Evolutionary conservation across 2,113 vertebrate genomes (phyloP).

Genomic region (Gallinago undulata): DNA sequence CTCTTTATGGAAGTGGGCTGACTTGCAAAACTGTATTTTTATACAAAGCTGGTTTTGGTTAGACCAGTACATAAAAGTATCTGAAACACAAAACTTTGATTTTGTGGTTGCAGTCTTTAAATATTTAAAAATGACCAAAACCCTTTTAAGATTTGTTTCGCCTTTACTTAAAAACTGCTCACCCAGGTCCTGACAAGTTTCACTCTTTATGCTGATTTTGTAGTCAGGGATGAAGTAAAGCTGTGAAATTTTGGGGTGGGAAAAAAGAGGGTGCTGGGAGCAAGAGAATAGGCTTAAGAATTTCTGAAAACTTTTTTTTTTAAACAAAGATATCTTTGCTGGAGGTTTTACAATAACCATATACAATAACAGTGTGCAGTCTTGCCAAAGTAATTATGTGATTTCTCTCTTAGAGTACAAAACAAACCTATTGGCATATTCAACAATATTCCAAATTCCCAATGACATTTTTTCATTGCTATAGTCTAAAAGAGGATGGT

Average conservation of each 20-base stretch:
- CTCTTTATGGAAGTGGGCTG: conserved; percentile 53
- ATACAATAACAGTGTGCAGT: background rate
- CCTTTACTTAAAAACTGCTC: background rate
- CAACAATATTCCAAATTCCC: background rate
- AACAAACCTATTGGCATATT: background rate
- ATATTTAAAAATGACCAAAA: conserved; percentile 50
- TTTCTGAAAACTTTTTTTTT: background rate
- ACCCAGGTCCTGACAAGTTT: background rate
- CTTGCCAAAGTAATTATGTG: background rate
- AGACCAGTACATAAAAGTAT: conserved; percentile 62
- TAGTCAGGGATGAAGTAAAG: background rate
- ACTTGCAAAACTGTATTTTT: conserved; percentile 70
- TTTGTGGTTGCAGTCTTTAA: conserved; percentile 65
- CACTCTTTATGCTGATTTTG: background rate
- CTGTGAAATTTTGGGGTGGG: background rate
- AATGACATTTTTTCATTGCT: background rate
- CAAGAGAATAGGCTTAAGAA: background rate
- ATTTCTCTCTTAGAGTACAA: background rate
- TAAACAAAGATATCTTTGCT: background rate
- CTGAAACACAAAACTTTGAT: conserved; percentile 64
- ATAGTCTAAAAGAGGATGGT: background rate
- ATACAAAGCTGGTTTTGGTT: conserved; percentile 68
- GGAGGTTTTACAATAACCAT: background rate
- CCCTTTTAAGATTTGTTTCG: background rate
- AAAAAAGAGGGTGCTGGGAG: background rate